These are phyloP conservation scores for Coecobrya sp. DNA, from an alignment of 2,888 invertebrate species.

Conservation along the genomic window DNA sequence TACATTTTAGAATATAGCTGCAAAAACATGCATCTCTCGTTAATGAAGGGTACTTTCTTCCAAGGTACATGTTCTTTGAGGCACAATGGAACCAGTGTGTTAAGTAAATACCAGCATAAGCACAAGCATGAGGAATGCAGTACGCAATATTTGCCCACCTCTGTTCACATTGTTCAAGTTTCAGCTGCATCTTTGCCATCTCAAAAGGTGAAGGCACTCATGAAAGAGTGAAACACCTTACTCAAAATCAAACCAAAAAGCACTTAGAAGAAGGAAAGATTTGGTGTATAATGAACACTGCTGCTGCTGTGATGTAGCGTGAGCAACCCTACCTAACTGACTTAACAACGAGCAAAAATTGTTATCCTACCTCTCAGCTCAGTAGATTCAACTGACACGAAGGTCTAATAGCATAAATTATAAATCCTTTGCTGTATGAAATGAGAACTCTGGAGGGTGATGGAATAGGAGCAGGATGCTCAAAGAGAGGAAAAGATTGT, in stretches of 20 bases:
- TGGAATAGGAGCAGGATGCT: constrained; percentile 4
- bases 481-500: background rate
- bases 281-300: background rate
- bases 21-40: too few relatives aligned
- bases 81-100: too few relatives aligned
- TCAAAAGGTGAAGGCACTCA: constrained; percentile 10
- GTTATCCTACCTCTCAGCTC: background rate
- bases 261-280: background rate
- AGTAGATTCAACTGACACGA: constrained; percentile 28
- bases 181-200: background rate
- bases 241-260: background rate
- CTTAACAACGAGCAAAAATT: constrained; percentile 26
- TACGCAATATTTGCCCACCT: background rate
- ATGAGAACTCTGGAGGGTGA: constrained; percentile 9
- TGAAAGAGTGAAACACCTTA: constrained; percentile 7
- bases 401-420: constrained; percentile 23
- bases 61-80: too few relatives aligned
- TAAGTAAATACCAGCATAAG: too few relatives aligned
- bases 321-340: background rate
- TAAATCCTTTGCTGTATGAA: background rate
- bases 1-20: too few relatives aligned
- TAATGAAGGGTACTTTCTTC: too few relatives aligned
- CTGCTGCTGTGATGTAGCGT: background rate
- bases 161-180: background rate
- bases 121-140: too few relatives aligned